These are phyloP conservation scores for Cylindroiulus punctatus DNA, from an alignment of 2,888 invertebrate genomes.

Conservation along the genomic window DNA sequence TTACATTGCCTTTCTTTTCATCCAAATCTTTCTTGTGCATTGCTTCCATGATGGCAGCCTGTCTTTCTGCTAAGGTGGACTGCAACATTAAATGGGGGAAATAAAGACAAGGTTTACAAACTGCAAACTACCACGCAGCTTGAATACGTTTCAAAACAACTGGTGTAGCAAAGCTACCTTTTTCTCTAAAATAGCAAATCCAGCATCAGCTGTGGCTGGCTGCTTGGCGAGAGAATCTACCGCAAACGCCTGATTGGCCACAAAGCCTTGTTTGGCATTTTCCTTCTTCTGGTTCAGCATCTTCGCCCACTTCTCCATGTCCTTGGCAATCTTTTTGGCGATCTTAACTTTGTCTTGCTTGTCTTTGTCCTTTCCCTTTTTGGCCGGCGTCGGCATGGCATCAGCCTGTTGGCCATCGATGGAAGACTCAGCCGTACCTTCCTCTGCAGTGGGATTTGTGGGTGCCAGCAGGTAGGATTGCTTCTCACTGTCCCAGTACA, in stretches of 20 bases:
- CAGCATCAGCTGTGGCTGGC: conserved; percentile 84
- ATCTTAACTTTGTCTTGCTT: conserved; percentile 90
- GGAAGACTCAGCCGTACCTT: conserved; percentile 62
- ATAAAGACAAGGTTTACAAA: no score
- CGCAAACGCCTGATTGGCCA: conserved; percentile 68
- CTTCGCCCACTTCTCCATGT: conserved; percentile 96
- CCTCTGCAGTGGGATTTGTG: conserved; percentile 58
- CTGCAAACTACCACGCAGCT: no score
- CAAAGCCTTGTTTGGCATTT: conserved; percentile 65
- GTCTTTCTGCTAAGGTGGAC: conserved; percentile 60
- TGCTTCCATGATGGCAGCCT: conserved; percentile 60
- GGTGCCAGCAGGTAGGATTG: conserved; percentile 67
- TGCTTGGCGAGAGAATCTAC: conserved; percentile 60
- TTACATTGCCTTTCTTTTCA: conserved; percentile 61
- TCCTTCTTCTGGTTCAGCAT: conserved; percentile 96
- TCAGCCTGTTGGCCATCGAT: background rate
- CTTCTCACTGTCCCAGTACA: conserved; percentile 87
- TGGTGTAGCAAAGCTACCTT: conserved; percentile 66
- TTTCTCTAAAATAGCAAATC: conserved; percentile 90
- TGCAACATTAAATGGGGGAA: conserved; percentile 15
- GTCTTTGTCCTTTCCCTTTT: conserved; percentile 75
- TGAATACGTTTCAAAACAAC: no score
- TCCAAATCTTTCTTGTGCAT: conserved; percentile 61
- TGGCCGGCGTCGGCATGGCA: conserved; percentile 63
- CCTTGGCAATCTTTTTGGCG: conserved; percentile 96